These are phyloP conservation scores for Limnephilus rhombicus DNA, from an alignment of 2,888 invertebrate species.

Conservation along the genomic window DNA sequence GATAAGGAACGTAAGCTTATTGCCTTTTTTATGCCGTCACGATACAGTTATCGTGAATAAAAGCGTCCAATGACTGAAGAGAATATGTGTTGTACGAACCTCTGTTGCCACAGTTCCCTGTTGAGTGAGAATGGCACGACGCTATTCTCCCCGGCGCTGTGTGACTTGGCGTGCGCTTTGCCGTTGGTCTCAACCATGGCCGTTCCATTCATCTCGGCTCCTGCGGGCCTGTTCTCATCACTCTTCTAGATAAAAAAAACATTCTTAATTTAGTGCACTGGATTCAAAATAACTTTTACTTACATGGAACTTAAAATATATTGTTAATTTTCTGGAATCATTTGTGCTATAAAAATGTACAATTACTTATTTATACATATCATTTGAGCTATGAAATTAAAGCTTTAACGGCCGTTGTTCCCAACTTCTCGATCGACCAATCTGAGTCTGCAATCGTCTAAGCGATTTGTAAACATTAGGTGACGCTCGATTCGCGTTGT, in stretches of 20 bases:
- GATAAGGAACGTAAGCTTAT: no score
- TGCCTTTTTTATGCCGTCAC: no score
- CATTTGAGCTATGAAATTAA: background rate
- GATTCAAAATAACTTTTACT: background rate
- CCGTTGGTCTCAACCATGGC: slow-evolving; percentile 58
- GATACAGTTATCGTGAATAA: no score
- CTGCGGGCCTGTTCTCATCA: slow-evolving; percentile 58
- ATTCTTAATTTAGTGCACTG: background rate
- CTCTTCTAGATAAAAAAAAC: slow-evolving; percentile 49
- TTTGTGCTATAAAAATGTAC: background rate
- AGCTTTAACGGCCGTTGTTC: no score
- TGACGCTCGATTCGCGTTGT: no score
- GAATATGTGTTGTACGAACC: slow-evolving; percentile 48
- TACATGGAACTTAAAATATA: background rate
- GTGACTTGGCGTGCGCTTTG: slow-evolving; percentile 70
- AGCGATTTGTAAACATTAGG: no score
- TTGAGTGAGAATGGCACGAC: slow-evolving; percentile 75
- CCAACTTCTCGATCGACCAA: no score
- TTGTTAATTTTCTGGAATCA: background rate
- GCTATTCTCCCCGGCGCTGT: slow-evolving; percentile 75
- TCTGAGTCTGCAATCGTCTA: no score
- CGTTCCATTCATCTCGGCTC: slow-evolving; percentile 36
- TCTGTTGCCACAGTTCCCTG: slow-evolving; percentile 79
- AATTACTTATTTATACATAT: background rate
- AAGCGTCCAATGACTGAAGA: background rate